Percentiles rank a stretch among this genome's conserved stretches.
These are phyloP conservation scores for Cassiopea xamachana DNA, from an alignment of 30 jellyfish, hydroid and myxozoan species.

Conservation along the genomic window DNA sequence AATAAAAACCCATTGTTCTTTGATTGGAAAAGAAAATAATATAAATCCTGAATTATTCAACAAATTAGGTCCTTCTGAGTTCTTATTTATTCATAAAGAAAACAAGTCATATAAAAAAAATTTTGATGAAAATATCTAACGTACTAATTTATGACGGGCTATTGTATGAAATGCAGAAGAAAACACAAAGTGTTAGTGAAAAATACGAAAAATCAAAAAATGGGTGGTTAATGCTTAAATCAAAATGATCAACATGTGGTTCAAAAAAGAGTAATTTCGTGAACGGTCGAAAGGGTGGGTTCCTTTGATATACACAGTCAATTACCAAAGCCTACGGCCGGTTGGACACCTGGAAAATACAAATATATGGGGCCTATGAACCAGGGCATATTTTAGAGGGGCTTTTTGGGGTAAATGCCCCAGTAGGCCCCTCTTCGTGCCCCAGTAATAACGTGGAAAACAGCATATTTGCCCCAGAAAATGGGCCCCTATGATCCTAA, in stretches of 20 bases:
- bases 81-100: constrained; percentile 35
- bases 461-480: too few species aligned
- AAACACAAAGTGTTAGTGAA: constrained; percentile 14
- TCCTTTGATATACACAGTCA: not conserved
- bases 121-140: constrained; percentile 52
- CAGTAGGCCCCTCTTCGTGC: too few species aligned
- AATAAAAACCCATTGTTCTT: constrained; percentile 31
- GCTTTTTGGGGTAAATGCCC: too few species aligned
- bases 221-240: constrained; percentile 39
- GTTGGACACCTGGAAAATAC: not conserved
- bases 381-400: too few species aligned
- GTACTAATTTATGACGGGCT: constrained; percentile 28
- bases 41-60: constrained; percentile 23
- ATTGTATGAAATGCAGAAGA: constrained; percentile 50
- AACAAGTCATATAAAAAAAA: constrained; percentile 37
- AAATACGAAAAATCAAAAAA: constrained; percentile 30
- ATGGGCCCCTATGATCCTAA: too few species aligned
- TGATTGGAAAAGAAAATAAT: constrained; percentile 46
- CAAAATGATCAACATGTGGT: constrained; percentile 32
- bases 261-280: not conserved
- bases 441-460: too few species aligned
- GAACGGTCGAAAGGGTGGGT: not conserved
- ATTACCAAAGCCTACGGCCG: not conserved
- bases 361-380: too few species aligned
- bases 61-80: constrained; percentile 34